phyloP scores from a whole-genome alignment of 2,113 vertebrate species.

The Myiozetetes cayanensis region DNA sequence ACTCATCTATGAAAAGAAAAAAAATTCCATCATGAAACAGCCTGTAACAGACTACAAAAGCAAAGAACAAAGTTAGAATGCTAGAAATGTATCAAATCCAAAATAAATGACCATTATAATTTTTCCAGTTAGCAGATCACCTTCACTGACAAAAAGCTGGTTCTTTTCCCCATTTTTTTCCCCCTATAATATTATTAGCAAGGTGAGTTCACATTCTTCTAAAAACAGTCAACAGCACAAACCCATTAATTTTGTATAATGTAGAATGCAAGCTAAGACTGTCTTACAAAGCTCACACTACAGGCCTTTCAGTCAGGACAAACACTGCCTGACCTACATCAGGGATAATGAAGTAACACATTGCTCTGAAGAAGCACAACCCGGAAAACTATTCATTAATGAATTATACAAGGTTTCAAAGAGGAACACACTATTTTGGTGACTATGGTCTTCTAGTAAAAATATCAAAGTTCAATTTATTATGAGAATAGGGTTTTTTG shows the following conservation, averaged over 20 bases:
- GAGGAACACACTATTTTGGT: neutral
- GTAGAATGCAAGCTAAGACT: neutral
- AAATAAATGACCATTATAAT: neutral
- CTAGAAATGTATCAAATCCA: neutral
- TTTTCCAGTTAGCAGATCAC: neutral
- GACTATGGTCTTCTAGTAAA: neutral
- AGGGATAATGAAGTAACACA: neutral
- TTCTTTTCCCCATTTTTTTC: neutral
- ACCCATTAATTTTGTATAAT: neutral
- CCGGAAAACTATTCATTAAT: neutral
- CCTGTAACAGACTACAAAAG: neutral
- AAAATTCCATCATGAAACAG: neutral
- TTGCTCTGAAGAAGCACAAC: neutral
- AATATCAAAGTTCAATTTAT: neutral
- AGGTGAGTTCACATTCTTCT: neutral
- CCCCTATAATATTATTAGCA: neutral
- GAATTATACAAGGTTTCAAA: neutral
- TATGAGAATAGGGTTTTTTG: neutral
- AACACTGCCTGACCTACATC: neutral
- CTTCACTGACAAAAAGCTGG: neutral
- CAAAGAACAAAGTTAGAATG: neutral
- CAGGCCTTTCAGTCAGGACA: neutral
- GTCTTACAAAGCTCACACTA: neutral
- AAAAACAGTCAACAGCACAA: neutral
- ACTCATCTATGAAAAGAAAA: neutral